Evolutionary conservation across 2,888 invertebrate species (phyloP).

Genomic region (Andricus quercusramuli): DNA sequence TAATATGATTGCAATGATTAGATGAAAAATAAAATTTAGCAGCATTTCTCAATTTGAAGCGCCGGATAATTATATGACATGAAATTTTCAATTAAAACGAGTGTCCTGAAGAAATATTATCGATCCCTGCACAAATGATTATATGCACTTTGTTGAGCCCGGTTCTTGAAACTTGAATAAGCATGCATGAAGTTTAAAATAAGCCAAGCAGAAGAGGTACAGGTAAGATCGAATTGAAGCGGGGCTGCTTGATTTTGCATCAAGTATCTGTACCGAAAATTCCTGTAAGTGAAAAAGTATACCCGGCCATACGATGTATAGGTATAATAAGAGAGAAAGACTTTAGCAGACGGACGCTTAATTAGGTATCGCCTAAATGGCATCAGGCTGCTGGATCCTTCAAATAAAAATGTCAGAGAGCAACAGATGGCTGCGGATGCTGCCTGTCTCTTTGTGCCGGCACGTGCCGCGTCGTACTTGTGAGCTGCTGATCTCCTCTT

Average conservation of each 20-base stretch:
- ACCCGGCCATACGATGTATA: slow-evolving; percentile 14
- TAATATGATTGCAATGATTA: too few relatives aligned
- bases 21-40: background rate
- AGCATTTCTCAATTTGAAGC: background rate
- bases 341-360: slow-evolving; percentile 46
- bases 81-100: background rate
- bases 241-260: slow-evolving; percentile 17
- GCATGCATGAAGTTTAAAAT: slow-evolving; percentile 6
- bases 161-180: background rate
- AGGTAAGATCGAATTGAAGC: background rate
- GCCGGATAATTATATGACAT: background rate
- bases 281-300: background rate
- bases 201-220: slow-evolving; percentile 1
- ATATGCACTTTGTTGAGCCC: background rate
- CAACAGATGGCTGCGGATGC: slow-evolving; percentile 59
- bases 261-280: slow-evolving; percentile 26
- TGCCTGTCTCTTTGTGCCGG: slow-evolving; percentile 56
- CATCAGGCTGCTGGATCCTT: slow-evolving; percentile 42
- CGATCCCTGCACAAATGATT: background rate
- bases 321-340: slow-evolving; percentile 25
- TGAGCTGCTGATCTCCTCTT: background rate
- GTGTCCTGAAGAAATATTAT: background rate
- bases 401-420: slow-evolving; percentile 58
- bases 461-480: slow-evolving; percentile 51
- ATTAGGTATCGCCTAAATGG: slow-evolving; percentile 47